Base-by-base conservation (phyloP, 2,888 invertebrate species). In the Theretra japonica region DNA sequence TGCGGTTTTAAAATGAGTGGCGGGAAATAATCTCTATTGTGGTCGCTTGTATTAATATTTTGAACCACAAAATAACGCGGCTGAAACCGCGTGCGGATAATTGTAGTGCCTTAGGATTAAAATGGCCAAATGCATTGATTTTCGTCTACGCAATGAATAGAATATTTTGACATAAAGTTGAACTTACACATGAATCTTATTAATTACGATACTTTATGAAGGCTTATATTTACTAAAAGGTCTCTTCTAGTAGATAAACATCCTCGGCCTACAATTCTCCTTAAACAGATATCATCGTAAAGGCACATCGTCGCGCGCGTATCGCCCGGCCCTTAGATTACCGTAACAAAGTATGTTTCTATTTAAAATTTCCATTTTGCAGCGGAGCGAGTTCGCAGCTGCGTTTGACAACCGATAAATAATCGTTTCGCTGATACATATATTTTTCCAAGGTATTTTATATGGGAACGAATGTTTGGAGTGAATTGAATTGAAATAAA, bases 331-430 rank as follows among this genome's bases (percentile, higher is more conserved):
- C 73, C 74, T 72, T 60, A 73, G 75, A 75, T 89, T 89, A 89
- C 84, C 88, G 87, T 84, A 85, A 87, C 87, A 84, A 88, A 88
- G 86, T 84, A 86, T 90, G 89, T 91, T 87, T 90, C 90, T 87
- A 88, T 89, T 92, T 90, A 88, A 91, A 88, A 87, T 84, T 83
- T 81, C 80, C 82, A 80, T 84, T 85, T 86, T 53, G 68, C 68
- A 53, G 30, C 68, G 68, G 48, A 56, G 30, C 25, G 28, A 19
- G 56, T 28, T 59, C 75, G 77, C 88, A 87, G 87, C 90, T 90
- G 91, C 79, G 83, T 79, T 81, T 88, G 89, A 86, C 88, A 86
- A 81, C 74, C 83, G 84, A 86, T 89, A 87, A 83, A 86, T 89
- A 87, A 83, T 81, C 68, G 68, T 56, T 69, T 69, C 56, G 17